Conservation (phyloP, 2,888 invertebrate genomes). For the Eumerus sabulonum region DNA sequence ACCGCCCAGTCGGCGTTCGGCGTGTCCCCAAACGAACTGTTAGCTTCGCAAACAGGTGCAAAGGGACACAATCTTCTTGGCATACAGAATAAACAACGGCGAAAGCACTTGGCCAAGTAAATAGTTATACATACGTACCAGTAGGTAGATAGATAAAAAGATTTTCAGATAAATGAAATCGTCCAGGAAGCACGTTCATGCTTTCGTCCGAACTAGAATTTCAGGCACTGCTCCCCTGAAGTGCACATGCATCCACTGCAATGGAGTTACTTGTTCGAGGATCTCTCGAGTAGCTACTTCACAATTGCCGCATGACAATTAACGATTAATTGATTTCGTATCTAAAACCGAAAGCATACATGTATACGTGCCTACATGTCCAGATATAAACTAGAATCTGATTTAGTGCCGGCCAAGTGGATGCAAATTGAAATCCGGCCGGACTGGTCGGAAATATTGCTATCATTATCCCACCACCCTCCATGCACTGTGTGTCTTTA, state of each 20-base stretch:
- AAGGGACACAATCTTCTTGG: conserved; percentile 20
- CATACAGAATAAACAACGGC: conserved; percentile 15
- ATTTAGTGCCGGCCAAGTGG: conserved; percentile 44
- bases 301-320: conserved; percentile 71
- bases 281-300: conserved; percentile 46
- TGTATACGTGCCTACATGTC: not conserved
- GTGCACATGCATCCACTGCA: conserved; percentile 17
- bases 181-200: not conserved
- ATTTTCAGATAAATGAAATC: no score
- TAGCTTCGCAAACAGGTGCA: conserved; percentile 11
- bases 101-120: conserved; percentile 25
- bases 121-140: not conserved
- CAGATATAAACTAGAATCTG: conserved; percentile 13
- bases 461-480: conserved; percentile 29
- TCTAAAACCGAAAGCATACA: conserved; percentile 22
- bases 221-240: conserved; percentile 19
- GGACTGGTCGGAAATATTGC: conserved; percentile 45
- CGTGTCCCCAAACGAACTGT: not conserved
- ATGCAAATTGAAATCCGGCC: conserved; percentile 55
- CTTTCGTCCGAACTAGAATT: conserved; percentile 7
- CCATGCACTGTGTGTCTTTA: conserved; percentile 27
- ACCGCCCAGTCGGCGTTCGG: not conserved
- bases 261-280: conserved; percentile 27
- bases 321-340: conserved; percentile 71
- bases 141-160: not conserved